Evolutionary conservation across 2,797 vertebrate genomes (phyloP).

Genomic region (Fistularia commersonii): DNA sequence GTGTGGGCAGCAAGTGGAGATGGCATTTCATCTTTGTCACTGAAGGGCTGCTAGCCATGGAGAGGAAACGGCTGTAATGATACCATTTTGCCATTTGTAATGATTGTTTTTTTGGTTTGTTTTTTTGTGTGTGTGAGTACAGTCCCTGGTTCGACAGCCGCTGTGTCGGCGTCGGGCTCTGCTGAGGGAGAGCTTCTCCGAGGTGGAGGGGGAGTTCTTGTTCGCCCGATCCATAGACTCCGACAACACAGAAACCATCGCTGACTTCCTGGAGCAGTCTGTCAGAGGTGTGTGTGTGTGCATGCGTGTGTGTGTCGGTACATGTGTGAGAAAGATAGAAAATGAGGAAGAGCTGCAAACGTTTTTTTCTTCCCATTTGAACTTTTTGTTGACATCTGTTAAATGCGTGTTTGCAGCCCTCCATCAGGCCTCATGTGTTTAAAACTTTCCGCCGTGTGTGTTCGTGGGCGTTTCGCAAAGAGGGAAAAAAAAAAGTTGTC

Average conservation of each 20-base stretch:
- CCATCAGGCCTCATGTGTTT: no score
- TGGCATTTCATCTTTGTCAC: conserved; percentile 56
- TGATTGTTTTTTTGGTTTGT: conserved; percentile 18
- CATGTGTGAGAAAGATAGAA: conserved; percentile 23
- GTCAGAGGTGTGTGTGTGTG: conserved; percentile 79
- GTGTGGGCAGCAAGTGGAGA: conserved; percentile 34
- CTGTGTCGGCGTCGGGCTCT: conserved; percentile 80
- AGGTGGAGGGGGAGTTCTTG: conserved; percentile 86
- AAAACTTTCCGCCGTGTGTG: conserved; percentile 14
- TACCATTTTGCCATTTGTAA: conserved; percentile 42
- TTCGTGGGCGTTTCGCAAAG: conserved; percentile 8
- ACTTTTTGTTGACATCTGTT: no score
- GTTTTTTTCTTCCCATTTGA: no score
- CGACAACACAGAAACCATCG: conserved; percentile 81
- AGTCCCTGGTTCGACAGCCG: conserved; percentile 87
- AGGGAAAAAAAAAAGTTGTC: conserved; percentile 22
- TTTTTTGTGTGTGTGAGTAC: conserved; percentile 26
- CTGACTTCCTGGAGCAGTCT: conserved; percentile 89
- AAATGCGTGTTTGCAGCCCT: no score
- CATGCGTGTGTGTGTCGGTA: conserved; percentile 8
- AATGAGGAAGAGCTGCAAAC: no score
- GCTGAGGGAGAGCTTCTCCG: conserved; percentile 81
- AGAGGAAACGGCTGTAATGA: conserved; percentile 57
- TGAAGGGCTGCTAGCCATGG: conserved; percentile 38
- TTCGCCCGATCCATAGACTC: conserved; percentile 85